Conservation (phyloP, 2,113 vertebrate species). For the Cervus canadensis region DNA sequence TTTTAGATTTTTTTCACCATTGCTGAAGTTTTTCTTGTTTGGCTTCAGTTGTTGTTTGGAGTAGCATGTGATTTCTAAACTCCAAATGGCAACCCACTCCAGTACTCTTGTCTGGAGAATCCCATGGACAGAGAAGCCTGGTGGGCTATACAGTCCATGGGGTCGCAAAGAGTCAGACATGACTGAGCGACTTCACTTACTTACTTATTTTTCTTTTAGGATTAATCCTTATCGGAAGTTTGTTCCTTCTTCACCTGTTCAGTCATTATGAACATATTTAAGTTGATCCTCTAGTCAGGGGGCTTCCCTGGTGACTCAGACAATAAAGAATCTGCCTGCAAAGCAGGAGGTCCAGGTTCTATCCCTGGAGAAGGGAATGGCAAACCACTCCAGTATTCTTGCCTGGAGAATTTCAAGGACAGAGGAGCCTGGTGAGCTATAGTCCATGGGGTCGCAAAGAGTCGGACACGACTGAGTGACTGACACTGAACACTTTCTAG, state of each 20-base stretch:
- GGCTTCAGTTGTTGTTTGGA: neutral
- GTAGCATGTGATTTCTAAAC: neutral
- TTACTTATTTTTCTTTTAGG: neutral
- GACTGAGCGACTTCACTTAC: neutral
- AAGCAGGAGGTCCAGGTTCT: neutral
- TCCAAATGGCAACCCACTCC: neutral
- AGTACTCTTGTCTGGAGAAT: neutral
- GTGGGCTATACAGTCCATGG: neutral
- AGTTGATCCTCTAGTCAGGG: neutral
- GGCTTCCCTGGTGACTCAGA: neutral
- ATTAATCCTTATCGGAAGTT: neutral
- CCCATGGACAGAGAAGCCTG: neutral
- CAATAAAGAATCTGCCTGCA: neutral
- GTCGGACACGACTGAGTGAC: rapidly evolving
- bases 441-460: neutral
- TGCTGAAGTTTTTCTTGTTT: neutral
- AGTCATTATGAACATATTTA: neutral
- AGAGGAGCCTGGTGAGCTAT: neutral
- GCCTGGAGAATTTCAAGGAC: neutral
- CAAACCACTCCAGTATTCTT: neutral
- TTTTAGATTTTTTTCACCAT: neutral
- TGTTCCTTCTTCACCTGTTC: neutral
- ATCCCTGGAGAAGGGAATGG: neutral
- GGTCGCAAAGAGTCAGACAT: neutral
- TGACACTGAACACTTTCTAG: neutral